Evolutionary conservation across 2,888 invertebrate genomes (phyloP), one percentile per base, ranked within the genome.

Genomic region (Tinea semifulvella): DNA sequence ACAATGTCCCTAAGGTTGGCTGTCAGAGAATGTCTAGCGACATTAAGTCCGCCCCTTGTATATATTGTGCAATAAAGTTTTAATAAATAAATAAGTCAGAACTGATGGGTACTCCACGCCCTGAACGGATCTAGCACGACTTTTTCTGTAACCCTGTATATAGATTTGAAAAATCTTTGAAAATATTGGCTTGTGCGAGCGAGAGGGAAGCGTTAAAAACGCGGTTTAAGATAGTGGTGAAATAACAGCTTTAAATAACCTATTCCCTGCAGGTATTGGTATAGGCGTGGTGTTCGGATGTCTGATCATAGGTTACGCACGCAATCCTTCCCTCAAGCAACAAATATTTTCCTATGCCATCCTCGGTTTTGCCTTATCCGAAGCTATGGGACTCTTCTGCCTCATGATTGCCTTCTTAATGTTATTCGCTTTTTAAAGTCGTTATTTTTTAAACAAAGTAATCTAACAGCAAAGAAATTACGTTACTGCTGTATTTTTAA

Each of bases 311-410:
- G 96, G 96, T 68, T 97, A 96, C 85, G 91, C 98, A 73, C 90
- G 91, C 76, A 98, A 98, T 77, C 98, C 98, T 61, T 94, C 96
- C 56, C 82, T 98, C 67, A 98, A 98, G 84, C 95, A 96, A 74
- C 97, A 98, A 84, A 86, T 98, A 63, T 98, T 98, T 85, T 93
- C 94, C 57, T 98, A 98, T 79, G 97, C 98, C 65, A 94, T 98
- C 73, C 85, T 98, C 68, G 98, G 97, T 62, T 98, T 98, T 82
- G 98, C 98, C 63, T 84, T 98, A 54, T 93, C 96, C 54, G 98
- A 99, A 87, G 98, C 98, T 61, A 96, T 98, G 96, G 98, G 97
- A 68, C 88, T 99, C 52, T 98, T 98, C 86, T 97, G 97, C 86
- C 85, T 98, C 65, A 97, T 98, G 96, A 96, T 98, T 87, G 95